Base-by-base conservation (phyloP, 2,888 invertebrate genomes). In the Chironomus tentans region DNA sequence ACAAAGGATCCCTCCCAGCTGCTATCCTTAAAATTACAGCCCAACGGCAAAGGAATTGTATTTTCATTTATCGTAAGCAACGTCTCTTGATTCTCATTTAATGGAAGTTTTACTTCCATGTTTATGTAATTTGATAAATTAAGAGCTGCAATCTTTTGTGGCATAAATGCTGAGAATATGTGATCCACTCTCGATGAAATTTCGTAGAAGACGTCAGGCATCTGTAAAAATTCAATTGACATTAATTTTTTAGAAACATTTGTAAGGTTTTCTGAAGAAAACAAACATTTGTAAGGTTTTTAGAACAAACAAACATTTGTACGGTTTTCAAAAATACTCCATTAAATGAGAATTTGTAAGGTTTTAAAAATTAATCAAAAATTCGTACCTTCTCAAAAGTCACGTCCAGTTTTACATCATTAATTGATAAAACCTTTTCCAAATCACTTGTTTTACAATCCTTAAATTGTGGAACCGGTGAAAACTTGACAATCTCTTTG, bases 401-500 rank as follows among this genome's bases (percentile, higher is more conserved):
- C 4, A 56, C 38, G 2, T 69, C 50, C 18, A 76, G 13, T 4
- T 69, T 56, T 3, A 28, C 28, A 68, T 76, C 56, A n/a, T 22
- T 76, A 3, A 76, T 69, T 0, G 76, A 68, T 0, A 69, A 13
- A 6, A 76, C 28, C 5, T 69, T 22, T 18, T 76, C 24, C 21
- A 76, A 76, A 15, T 69, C 22, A 13, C n/a, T 46, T 10, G n/a
- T n/a, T 21, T 76, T 69, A 18, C 76, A 76, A 4, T 56, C n/a
- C n/a, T n/a, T 38, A 13, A 62, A 22, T 5, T 47, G 12, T 15
- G 56, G 50, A 15, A 38, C 18, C 6, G 76, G 76, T 2, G 76
- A 56, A 48, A 76, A 76, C 46, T 21, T 76, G 4, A 76, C 56
- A 28, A 76, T 69, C 3, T 76, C 74, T 21, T 75, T 68, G 18